Evolutionary conservation across 64 coral and sea anemone species (phyloP).

Genomic region (Actinia tenebrosa): DNA sequence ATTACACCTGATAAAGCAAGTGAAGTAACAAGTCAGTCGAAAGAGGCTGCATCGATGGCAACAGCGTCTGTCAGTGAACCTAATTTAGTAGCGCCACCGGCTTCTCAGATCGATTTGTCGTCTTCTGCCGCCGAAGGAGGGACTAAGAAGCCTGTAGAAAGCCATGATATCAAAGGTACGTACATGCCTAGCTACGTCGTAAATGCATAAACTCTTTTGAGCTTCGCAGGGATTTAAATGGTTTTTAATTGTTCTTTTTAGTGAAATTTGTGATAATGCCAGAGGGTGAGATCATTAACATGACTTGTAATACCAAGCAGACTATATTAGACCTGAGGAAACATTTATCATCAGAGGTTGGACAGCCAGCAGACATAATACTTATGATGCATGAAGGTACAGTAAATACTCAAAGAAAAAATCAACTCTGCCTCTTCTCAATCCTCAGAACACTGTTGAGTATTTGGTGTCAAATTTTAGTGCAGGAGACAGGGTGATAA

Average conservation of each 20-base stretch:
- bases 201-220: not conserved
- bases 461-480: no score
- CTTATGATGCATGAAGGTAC: constrained; percentile 83
- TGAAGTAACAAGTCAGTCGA: not conserved
- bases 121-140: constrained; percentile 6
- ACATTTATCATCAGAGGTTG: constrained; percentile 68
- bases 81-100: constrained; percentile 56
- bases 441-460: no score
- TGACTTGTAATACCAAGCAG: constrained; percentile 61
- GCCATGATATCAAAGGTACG: constrained; percentile 50
- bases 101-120: constrained; percentile 63
- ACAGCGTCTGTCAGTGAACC: constrained; percentile 53
- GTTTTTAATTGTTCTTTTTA: constrained; percentile 17
- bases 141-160: constrained; percentile 23
- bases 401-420: not conserved
- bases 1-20: constrained; percentile 31
- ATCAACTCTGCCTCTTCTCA: no score
- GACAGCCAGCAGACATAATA: constrained; percentile 49
- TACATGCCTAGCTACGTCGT: not conserved
- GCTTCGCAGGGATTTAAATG: not conserved
- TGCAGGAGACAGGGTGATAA: no score
- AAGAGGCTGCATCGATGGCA: not conserved
- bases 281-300: constrained; percentile 61
- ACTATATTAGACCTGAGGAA: constrained; percentile 61
- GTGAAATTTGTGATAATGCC: constrained; percentile 94